These are phyloP conservation scores for Wasmannia auropunctata DNA, from an alignment of 1,140 invertebrate species.

Conservation along the genomic window DNA sequence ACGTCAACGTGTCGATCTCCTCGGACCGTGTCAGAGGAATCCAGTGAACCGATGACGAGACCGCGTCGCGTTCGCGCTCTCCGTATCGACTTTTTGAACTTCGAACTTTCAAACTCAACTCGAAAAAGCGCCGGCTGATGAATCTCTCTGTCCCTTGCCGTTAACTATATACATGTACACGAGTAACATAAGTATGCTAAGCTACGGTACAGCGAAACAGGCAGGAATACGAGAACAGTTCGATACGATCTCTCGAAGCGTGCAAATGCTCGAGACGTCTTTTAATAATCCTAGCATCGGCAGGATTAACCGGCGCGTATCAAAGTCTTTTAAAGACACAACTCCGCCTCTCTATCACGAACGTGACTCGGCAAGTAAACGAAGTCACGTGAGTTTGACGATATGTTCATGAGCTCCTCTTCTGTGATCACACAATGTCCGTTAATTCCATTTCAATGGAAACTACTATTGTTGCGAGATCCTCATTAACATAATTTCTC, in stretches of 20 bases:
- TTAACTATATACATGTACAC: background rate
- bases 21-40: slow-evolving; percentile 23
- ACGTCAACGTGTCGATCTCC: slow-evolving; percentile 22
- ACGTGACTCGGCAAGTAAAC: slow-evolving; percentile 31
- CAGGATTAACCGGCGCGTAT: background rate
- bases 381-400: slow-evolving; percentile 18
- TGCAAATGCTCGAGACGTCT: background rate
- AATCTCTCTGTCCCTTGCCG: background rate
- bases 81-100: background rate
- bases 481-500: background rate
- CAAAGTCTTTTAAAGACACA: slow-evolving; percentile 9
- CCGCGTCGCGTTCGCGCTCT: slow-evolving; percentile 1
- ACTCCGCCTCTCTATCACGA: slow-evolving; percentile 2
- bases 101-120: background rate
- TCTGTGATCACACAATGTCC: background rate
- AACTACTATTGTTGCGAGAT: background rate
- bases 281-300: slow-evolving; percentile 9
- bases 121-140: background rate
- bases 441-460: slow-evolving; percentile 8
- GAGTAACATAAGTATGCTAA: slow-evolving; percentile 6
- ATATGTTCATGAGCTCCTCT: background rate
- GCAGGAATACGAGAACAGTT: background rate
- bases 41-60: slow-evolving; percentile 29
- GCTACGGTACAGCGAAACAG: background rate
- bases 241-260: background rate